Evolutionary conservation across 2,797 vertebrate genomes (phyloP).

Genomic region (Lophotriccus pileatus): DNA sequence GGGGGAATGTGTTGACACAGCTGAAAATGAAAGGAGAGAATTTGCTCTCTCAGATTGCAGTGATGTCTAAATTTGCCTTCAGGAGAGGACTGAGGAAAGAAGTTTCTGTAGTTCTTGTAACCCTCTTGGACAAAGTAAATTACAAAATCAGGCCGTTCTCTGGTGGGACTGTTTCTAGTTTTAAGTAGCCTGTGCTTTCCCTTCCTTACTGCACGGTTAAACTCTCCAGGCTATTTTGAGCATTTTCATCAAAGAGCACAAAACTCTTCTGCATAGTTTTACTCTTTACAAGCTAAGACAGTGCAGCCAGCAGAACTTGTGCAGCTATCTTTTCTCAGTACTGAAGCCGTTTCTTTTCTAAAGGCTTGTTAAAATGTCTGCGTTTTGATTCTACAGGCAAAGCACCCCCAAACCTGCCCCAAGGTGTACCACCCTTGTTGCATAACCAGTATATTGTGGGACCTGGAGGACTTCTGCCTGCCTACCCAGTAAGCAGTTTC

Average conservation of each 20-base stretch:
- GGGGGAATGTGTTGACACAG: not conserved
- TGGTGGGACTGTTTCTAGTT: not conserved
- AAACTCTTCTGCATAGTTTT: not conserved
- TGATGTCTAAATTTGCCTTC: not conserved
- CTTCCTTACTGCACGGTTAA: not conserved
- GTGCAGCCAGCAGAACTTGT: not conserved
- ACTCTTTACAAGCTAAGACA: not conserved
- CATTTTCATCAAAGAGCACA: not conserved
- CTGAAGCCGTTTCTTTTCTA: not conserved
- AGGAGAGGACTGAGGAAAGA: not conserved
- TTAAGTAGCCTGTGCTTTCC: not conserved
- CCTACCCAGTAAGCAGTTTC: slow-evolving; percentile 88
- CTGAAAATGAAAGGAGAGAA: not conserved
- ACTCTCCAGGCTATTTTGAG: not conserved
- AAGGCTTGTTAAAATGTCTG: slow-evolving; percentile 6
- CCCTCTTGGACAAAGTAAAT: not conserved
- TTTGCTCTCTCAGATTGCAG: not conserved
- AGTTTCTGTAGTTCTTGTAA: not conserved
- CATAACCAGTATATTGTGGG: slow-evolving; percentile 98
- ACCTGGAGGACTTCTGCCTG: slow-evolving; percentile 94
- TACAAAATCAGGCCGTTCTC: not conserved
- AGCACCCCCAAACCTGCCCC: slow-evolving; percentile 92
- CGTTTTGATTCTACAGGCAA: slow-evolving; percentile 83
- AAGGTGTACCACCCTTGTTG: slow-evolving; percentile 91
- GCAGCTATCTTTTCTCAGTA: not conserved